Conservation (phyloP, 53 echinoderm and acorn worm species). For the Temnopleurus reevesii region DNA sequence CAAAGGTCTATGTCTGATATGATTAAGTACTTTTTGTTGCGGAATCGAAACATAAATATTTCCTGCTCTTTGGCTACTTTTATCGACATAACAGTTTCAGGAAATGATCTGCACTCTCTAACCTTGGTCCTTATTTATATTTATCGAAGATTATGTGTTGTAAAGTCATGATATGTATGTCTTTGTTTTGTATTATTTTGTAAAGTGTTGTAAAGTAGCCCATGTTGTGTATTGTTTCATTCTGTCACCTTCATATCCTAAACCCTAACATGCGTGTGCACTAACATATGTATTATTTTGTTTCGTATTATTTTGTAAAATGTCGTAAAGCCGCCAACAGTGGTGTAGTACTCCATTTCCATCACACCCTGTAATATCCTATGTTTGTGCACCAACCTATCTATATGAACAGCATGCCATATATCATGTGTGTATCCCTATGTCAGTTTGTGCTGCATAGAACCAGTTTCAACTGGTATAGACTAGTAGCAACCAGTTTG, state of each 20-base stretch:
- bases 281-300: neutral
- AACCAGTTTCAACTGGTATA: neutral
- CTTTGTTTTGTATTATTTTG: neutral
- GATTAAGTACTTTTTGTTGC: too few relatives aligned
- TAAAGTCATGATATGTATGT: neutral
- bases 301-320: neutral
- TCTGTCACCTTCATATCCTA: neutral
- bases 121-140: neutral
- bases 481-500: neutral
- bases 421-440: neutral
- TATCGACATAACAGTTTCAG: neutral
- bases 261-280: constrained; percentile 1
- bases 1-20: too few relatives aligned
- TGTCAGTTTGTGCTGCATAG: neutral
- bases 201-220: constrained; percentile 20
- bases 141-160: constrained; percentile 8
- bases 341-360: neutral
- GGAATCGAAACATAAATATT: neutral
- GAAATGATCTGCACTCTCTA: constrained; percentile 22
- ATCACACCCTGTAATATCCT: too few relatives aligned
- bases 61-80: neutral
- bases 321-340: neutral
- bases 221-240: neutral
- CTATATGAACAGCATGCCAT: neutral
- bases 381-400: too few relatives aligned